Evolutionary conservation across 2,797 vertebrate genomes (phyloP).

Genomic region (Melanotaenia trifasciata): DNA sequence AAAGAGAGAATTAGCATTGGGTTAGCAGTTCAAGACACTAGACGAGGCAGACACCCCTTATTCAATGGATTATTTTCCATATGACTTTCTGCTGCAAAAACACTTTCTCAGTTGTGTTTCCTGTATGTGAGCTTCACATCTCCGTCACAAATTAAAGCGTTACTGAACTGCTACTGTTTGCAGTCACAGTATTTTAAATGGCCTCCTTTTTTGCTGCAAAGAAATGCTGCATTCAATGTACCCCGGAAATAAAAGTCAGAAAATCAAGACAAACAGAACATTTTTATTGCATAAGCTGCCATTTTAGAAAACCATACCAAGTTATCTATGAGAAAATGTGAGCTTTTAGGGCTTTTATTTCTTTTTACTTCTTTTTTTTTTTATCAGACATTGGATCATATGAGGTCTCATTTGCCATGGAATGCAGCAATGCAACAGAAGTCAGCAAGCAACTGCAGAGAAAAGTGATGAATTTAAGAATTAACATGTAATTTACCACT

Average conservation of each 20-base stretch:
- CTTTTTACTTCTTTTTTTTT: no score
- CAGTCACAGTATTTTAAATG: neutral
- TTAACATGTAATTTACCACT: neutral
- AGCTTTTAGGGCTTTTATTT: neutral
- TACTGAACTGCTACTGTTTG: no score
- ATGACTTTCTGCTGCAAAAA: conserved; percentile 1
- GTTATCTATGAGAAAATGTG: neutral
- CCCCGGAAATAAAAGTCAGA: neutral
- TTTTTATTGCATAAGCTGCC: neutral
- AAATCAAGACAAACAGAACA: neutral
- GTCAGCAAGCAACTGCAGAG: neutral
- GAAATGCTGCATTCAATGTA: neutral
- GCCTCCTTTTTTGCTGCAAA: neutral
- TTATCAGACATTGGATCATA: neutral
- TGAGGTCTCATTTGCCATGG: neutral
- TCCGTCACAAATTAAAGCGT: no score
- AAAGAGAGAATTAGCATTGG: conserved; percentile 33
- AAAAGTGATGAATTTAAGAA: neutral
- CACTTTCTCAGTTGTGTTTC: neutral
- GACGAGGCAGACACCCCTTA: neutral
- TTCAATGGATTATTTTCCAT: neutral
- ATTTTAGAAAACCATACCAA: neutral
- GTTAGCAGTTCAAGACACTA: conserved; percentile 9
- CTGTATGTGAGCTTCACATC: neutral
- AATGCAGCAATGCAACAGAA: neutral